Base-by-base conservation (phyloP, 2,888 invertebrate species). In the Parasteatoda lunata region DNA sequence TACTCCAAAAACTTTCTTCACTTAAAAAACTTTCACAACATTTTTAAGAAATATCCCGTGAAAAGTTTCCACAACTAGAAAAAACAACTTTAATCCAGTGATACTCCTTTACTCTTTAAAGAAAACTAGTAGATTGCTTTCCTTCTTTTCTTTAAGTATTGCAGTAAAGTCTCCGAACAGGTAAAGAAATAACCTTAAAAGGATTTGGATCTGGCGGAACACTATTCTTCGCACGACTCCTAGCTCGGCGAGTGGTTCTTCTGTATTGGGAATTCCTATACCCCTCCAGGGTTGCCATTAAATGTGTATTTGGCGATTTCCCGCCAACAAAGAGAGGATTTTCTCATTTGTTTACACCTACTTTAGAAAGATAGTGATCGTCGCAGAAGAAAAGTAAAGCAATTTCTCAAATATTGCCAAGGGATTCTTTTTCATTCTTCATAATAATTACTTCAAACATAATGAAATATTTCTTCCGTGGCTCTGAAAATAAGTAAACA, bases 331-430 rank as follows among this genome's bases (percentile, higher is more conserved):
- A 13, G 0, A 4, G 59, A 59, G 59, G n/a, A 9, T 59, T 59
- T n/a, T 59, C n/a, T 59, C 59, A 59, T 59, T 59, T 59, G 59
- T 59, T n/a, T 13, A 59, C 59, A 59, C 59, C 59, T 59, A 59
- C 59, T 59, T 59, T 59, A 13, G 59, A 59, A 59, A 59, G 59
- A 59, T 59, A 59, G n/a, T 59, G n/a, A 59, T n/a, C 9, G 9
- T 59, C 59, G 59, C 4, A 59, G 59, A 59, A 59, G 59, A n/a
- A 59, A 59, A 9, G 59, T 59, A 8, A 59, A 59, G 59, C n/a
- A 59, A 59, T 59, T 59, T 59, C 59, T 59, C 59, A 59, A 59
- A 59, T n/a, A 59, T 59, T 59, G 59, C n/a, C 30, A 30, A 30
- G 59, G n/a, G 59, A 4, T 9, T n/a, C 13, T n/a, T 59, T 59